Evolutionary conservation across 2,113 vertebrate genomes (phyloP).

Genomic region (Cyrtonyx montezumae): DNA sequence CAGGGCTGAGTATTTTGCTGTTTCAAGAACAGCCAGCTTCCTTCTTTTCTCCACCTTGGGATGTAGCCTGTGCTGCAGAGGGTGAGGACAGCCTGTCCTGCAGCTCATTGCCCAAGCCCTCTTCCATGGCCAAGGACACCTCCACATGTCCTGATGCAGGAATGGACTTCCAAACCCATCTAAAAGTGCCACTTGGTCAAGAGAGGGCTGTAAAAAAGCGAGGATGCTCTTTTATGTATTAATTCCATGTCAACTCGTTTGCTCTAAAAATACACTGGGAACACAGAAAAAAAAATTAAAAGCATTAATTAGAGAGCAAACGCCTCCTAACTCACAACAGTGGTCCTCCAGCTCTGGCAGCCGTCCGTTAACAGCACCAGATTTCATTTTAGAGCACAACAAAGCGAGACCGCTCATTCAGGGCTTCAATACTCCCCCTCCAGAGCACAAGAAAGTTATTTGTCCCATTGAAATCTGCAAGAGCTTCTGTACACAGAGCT

Average conservation of each 20-base stretch:
- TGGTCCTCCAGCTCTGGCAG: neutral
- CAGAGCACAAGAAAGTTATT: neutral
- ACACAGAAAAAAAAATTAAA: slow-evolving; percentile 6
- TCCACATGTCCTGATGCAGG: neutral
- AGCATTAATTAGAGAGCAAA: slow-evolving; percentile 46
- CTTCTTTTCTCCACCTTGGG: neutral
- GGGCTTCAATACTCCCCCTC: neutral
- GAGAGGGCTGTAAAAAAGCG: neutral
- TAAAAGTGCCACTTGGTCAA: neutral
- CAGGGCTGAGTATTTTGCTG: no score
- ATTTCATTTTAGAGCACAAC: neutral
- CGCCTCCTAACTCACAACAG: neutral
- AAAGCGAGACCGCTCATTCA: neutral
- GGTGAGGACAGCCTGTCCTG: neutral
- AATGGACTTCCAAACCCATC: neutral
- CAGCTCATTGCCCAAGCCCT: neutral
- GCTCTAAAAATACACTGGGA: neutral
- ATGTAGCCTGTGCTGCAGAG: neutral
- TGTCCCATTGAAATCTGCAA: neutral
- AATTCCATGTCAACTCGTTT: slow-evolving; percentile 28
- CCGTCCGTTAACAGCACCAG: neutral
- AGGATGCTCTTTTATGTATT: neutral
- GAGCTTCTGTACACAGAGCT: neutral
- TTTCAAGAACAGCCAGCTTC: neutral
- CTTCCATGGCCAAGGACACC: neutral